Conservation (phyloP, 1,140 invertebrate genomes). For the Heliothis virescens region DNA sequence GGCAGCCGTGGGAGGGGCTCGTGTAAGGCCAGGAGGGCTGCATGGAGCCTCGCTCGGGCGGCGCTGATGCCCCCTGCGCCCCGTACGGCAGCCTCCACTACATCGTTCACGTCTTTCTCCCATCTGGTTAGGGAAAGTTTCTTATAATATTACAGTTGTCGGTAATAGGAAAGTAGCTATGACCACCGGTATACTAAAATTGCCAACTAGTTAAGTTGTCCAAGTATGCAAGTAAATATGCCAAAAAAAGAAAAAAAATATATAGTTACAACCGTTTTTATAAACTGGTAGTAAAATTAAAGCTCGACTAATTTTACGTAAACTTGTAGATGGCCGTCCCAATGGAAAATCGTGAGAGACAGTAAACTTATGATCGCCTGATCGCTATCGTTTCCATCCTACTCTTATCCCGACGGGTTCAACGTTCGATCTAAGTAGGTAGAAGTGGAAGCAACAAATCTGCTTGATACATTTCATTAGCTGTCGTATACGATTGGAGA, state of each 20-base stretch:
- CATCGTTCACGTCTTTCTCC: slow-evolving; percentile 79
- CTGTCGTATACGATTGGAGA: background rate
- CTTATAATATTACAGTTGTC: background rate
- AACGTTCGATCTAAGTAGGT: slow-evolving; percentile 2
- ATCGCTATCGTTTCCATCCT: no score
- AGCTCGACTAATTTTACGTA: no score
- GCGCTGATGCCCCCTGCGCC: slow-evolving; percentile 77
- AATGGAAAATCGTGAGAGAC: no score
- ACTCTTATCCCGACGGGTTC: background rate
- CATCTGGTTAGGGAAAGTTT: slow-evolving; percentile 59
- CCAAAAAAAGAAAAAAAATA: no score
- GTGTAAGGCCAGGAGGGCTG: slow-evolving; percentile 72
- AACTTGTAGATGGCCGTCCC: no score
- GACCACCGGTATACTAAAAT: no score
- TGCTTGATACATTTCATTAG: slow-evolving; percentile 21
- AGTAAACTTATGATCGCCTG: no score
- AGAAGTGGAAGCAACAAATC: slow-evolving; percentile 18
- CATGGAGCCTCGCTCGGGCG: slow-evolving; percentile 76
- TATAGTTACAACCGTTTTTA: no score
- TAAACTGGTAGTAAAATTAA: no score
- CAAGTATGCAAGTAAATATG: no score
- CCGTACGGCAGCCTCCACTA: slow-evolving; percentile 77
- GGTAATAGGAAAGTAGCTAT: no score
- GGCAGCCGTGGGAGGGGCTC: slow-evolving; percentile 59
- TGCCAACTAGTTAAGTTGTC: no score